Evolutionary conservation across 2,888 invertebrate genomes (phyloP), one percentile per base, ranked within the genome.

Genomic region (Sphecodes monilicornis): DNA sequence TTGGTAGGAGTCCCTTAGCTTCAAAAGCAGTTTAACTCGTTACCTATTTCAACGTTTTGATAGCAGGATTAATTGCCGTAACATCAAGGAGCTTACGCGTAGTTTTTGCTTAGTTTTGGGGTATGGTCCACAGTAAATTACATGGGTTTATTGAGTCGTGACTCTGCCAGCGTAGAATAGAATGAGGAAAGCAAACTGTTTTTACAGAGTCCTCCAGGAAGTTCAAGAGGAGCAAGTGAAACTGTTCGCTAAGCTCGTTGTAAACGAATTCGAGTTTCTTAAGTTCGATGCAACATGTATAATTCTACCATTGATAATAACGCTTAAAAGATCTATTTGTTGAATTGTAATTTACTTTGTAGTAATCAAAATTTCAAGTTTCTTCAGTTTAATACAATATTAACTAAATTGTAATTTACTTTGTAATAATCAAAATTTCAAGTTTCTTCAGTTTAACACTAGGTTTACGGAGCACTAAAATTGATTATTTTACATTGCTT

Each of bases 141-240:
- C 71, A 87, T 78, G 70, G 71, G 79, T 80, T 87, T 87, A 87
- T 87, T 84, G 84, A 73, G 43, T 81, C 66, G 60, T 57, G 39
- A 78, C 41, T 80, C 43, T 57, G 41, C n/a, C 39, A 81, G 60
- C 79, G 54, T 39, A 39, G 76, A 64, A 66, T 57, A 75, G 81
- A 78, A 84, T 78, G 73, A 82, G 80, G 76, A 76, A 80, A 83
- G 72, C 76, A 41, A 78, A 69, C 68, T 81, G 86, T 87, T 85
- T 81, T 87, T 85, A 81, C 71, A 29, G 39, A 57, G 74, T 77
- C 80, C 78, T 57, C 68, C 13, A 29, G 75, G 54, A 87, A 88
- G 60, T 82, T 86, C 36, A 29, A 26, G 57, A 72, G 80, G 77
- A 75, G 64, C 60, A 73, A 64, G 71, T 78, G n/a, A 54, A 77